Conservation (phyloP, 2,113 vertebrate species). For the Myotis lucifugus region DNA sequence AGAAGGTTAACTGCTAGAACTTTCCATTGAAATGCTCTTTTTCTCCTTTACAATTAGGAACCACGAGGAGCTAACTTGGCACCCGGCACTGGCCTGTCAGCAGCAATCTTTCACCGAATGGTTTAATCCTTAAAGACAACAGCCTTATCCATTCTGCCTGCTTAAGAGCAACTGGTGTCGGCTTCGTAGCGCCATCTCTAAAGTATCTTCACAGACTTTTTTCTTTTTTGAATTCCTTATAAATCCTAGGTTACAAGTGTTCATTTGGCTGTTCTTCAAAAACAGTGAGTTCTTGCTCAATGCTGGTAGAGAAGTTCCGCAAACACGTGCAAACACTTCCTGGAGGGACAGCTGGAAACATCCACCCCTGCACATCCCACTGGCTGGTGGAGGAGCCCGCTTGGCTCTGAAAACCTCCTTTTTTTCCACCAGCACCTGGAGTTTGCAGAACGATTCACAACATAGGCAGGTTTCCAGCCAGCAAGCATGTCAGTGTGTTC, state of each 20-base stretch:
- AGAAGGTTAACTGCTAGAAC: not conserved
- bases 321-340: constrained; percentile 55
- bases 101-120: not conserved
- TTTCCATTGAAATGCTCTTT: not conserved
- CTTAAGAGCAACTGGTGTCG: not conserved
- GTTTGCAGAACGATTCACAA: constrained; percentile 6
- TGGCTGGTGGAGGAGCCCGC: not conserved
- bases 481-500: not conserved
- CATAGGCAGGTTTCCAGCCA: not conserved
- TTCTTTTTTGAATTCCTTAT: not conserved
- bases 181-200: not conserved
- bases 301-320: constrained; percentile 49
- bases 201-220: not conserved
- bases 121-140: not conserved
- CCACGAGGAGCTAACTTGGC: not conserved
- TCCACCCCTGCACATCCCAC: not conserved
- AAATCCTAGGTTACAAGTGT: constrained; percentile 35
- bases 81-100: rapidly evolving
- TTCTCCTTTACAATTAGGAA: not conserved
- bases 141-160: no score
- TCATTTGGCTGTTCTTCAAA: constrained; percentile 29
- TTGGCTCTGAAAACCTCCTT: not conserved
- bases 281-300: constrained; percentile 47
- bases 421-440: not conserved
- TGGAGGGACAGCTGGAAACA: constrained; percentile 33